phyloP scores from a whole-genome alignment of 2,797 vertebrate genomes.

The Distichodus sexfasciatus region DNA sequence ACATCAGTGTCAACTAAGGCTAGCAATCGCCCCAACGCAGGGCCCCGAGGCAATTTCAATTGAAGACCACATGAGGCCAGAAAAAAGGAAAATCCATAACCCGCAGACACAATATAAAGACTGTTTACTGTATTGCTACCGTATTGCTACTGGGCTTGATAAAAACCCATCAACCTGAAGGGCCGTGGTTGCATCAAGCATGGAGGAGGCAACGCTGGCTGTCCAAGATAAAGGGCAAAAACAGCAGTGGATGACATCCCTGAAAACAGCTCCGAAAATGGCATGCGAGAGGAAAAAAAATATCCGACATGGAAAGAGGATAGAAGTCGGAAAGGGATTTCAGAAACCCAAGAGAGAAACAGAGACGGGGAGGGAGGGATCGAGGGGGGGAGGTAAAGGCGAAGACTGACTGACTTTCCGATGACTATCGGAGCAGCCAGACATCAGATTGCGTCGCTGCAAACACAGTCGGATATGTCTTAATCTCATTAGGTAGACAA shows the following conservation, averaged over 20 bases:
- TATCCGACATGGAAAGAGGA: not conserved
- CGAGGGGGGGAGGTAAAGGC: not conserved
- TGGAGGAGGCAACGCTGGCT: constrained; percentile 12
- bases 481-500: constrained; percentile 70
- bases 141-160: constrained; percentile 13
- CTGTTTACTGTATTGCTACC: constrained; percentile 24
- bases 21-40: constrained; percentile 6
- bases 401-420: not conserved
- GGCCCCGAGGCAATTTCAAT: constrained; percentile 18
- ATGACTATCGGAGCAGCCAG: constrained; percentile 8
- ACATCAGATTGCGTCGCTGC: constrained; percentile 24
- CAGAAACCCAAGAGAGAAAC: not conserved
- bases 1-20: constrained; percentile 6
- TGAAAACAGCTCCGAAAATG: not conserved
- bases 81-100: constrained; percentile 5
- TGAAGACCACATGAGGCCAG: constrained; percentile 10
- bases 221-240: constrained; percentile 28
- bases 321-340: not conserved
- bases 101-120: not conserved
- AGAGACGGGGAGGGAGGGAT: constrained; percentile 3
- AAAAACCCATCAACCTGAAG: constrained; percentile 21
- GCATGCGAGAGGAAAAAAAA: not conserved
- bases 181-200: constrained; percentile 4
- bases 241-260: constrained; percentile 12
- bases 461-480: constrained; percentile 51